phyloP scores from a whole-genome alignment of 2,797 vertebrate species.

The Ataeniobius toweri region DNA sequence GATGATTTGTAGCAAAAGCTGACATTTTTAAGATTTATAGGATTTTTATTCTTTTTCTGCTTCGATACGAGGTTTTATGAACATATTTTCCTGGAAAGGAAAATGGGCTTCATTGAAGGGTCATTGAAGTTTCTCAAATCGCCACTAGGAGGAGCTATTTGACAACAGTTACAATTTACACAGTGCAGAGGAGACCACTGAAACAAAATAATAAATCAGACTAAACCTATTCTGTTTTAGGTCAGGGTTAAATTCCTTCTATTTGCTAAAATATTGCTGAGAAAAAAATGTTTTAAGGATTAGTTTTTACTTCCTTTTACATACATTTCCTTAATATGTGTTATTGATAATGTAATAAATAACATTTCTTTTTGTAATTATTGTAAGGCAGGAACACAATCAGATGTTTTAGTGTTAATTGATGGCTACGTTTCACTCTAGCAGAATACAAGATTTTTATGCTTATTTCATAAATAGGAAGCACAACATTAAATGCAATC shows the following conservation, averaged over 20 bases:
- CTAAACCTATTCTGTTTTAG: neutral
- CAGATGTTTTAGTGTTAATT: neutral
- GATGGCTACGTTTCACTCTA: slow-evolving; percentile 6
- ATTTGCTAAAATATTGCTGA: neutral
- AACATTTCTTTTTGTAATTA: neutral
- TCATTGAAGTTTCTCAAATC: slow-evolving; percentile 17
- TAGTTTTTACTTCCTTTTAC: neutral
- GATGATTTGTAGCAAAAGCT: too few relatives aligned
- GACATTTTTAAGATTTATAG: too few relatives aligned
- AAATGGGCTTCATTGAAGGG: neutral
- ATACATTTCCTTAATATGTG: too few relatives aligned
- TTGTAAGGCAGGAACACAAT: neutral
- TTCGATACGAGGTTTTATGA: neutral
- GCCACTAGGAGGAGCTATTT: slow-evolving; percentile 57
- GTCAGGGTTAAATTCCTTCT: neutral
- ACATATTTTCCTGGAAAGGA: neutral
- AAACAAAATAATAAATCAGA: neutral
- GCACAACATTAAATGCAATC: neutral
- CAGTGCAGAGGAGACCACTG: neutral
- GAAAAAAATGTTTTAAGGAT: neutral
- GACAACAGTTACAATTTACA: neutral
- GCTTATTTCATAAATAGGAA: neutral
- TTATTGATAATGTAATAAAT: neutral
- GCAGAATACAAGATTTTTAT: neutral
- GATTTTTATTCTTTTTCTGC: too few relatives aligned